Conservation (phyloP, 2,888 invertebrate species). For the Bursaphelenchus okinawaensis region DNA sequence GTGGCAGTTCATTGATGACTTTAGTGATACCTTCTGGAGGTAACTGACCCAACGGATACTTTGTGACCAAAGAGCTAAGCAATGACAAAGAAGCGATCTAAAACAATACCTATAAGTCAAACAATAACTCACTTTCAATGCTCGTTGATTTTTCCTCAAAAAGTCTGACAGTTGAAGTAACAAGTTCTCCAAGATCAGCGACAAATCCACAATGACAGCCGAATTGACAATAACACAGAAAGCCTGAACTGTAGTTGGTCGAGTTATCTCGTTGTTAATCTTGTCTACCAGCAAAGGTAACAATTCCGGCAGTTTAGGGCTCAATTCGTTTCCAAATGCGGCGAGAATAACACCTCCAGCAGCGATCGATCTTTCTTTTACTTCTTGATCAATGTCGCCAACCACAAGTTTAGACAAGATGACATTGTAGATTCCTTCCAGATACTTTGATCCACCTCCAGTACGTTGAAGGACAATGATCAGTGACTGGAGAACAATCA, state of each 20-base stretch:
- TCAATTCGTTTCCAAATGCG: slow-evolving; percentile 57
- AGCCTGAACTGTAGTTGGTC: slow-evolving; percentile 90
- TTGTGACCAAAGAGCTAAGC: slow-evolving; percentile 80
- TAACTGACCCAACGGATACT: slow-evolving; percentile 63
- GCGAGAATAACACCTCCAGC: slow-evolving; percentile 72
- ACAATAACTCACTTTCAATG: slow-evolving; percentile 67
- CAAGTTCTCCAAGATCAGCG: slow-evolving; percentile 69
- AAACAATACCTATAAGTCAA: slow-evolving; percentile 1
- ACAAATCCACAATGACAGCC: slow-evolving; percentile 76
- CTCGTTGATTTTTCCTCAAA: slow-evolving; percentile 89
- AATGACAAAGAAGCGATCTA: slow-evolving; percentile 76
- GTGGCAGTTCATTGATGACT: slow-evolving; percentile 74
- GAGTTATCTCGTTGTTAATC: slow-evolving; percentile 89
- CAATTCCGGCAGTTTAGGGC: slow-evolving; percentile 64
- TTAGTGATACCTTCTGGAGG: slow-evolving; percentile 19
- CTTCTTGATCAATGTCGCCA: slow-evolving; percentile 97
- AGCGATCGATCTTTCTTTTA: slow-evolving; percentile 93
- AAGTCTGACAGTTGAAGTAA: slow-evolving; percentile 88
- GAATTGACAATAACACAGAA: slow-evolving; percentile 62
- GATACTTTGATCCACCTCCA: slow-evolving; percentile 60
- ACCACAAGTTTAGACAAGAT: slow-evolving; percentile 80
- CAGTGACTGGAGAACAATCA: slow-evolving; percentile 83
- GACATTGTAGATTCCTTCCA: slow-evolving; percentile 69
- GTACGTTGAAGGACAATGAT: slow-evolving; percentile 77
- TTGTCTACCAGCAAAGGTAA: slow-evolving; percentile 90